Conservation (phyloP, 1,140 invertebrate species). For the Cydia amplana region DNA sequence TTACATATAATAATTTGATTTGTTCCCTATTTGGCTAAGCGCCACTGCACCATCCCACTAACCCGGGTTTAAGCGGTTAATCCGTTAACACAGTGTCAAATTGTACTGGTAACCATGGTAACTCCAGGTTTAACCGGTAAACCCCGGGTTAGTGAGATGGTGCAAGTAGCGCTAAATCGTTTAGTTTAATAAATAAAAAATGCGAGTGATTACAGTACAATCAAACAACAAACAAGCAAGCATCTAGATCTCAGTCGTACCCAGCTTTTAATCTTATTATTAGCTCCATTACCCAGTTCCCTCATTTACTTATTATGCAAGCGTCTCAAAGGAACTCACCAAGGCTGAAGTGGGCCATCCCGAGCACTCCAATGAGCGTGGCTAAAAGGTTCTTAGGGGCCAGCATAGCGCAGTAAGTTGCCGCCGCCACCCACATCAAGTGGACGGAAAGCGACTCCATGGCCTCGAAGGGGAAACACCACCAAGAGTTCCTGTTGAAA, state of each 20-base stretch:
- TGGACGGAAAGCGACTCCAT: slow-evolving; percentile 92
- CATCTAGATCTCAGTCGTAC: neutral
- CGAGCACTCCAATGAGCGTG: slow-evolving; percentile 89
- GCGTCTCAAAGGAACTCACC: slow-evolving; percentile 74
- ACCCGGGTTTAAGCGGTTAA: too few relatives aligned
- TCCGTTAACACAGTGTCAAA: too few relatives aligned
- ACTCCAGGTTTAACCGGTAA: too few relatives aligned
- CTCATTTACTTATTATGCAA: slow-evolving; percentile 31
- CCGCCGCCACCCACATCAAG: slow-evolving; percentile 93
- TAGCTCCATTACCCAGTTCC: slow-evolving; percentile 11
- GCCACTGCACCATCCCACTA: too few relatives aligned
- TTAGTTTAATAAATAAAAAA: neutral
- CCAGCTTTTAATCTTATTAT: neutral
- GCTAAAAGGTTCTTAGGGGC: slow-evolving; percentile 89
- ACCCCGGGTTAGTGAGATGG: too few relatives aligned
- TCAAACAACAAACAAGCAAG: neutral
- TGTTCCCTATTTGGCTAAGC: too few relatives aligned
- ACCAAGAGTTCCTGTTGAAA: slow-evolving; percentile 86
- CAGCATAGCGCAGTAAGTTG: slow-evolving; percentile 89
- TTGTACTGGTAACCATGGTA: too few relatives aligned
- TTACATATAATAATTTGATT: too few relatives aligned
- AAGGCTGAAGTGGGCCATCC: slow-evolving; percentile 91
- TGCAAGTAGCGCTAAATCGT: too few relatives aligned
- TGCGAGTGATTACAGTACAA: neutral
- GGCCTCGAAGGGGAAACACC: slow-evolving; percentile 92